These are phyloP conservation scores for Zonitis immaculata DNA, from an alignment of 2,888 invertebrate species.

Conservation along the genomic window DNA sequence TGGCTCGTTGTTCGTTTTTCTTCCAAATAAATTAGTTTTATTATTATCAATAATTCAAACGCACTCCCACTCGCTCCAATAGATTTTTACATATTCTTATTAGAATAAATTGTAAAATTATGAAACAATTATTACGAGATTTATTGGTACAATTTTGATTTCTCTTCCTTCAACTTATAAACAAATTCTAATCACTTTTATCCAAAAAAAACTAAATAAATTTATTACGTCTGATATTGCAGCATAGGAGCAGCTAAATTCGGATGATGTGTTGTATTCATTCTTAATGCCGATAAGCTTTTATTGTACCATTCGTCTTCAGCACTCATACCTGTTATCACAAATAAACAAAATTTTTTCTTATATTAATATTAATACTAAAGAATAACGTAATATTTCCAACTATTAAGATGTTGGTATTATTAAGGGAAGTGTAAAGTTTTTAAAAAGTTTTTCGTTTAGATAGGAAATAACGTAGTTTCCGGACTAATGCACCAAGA, in stretches of 20 bases:
- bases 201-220: neutral
- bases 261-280: slow-evolving; percentile 94
- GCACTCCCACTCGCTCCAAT: neutral
- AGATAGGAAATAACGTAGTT: slow-evolving; percentile 33
- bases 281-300: slow-evolving; percentile 91
- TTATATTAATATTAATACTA: neutral
- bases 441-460: slow-evolving; percentile 20
- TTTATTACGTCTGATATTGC: slow-evolving; percentile 92
- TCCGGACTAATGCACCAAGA: slow-evolving; percentile 33
- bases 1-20: slow-evolving; percentile 23
- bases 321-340: slow-evolving; percentile 75
- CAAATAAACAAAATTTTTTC: no score
- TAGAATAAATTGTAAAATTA: no score
- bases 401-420: neutral
- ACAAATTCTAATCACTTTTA: neutral
- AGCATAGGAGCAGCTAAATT: slow-evolving; percentile 95
- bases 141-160: slow-evolving; percentile 12
- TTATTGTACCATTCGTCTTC: slow-evolving; percentile 99
- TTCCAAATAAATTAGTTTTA: neutral
- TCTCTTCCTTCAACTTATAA: no score
- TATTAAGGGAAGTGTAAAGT: neutral
- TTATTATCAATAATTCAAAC: neutral
- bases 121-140: slow-evolving; percentile 12
- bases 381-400: neutral
- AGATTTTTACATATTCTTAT: slow-evolving; percentile 10